These are phyloP conservation scores for Lepetodrilus schrolli DNA, from an alignment of 2,888 invertebrate genomes.

Conservation along the genomic window DNA sequence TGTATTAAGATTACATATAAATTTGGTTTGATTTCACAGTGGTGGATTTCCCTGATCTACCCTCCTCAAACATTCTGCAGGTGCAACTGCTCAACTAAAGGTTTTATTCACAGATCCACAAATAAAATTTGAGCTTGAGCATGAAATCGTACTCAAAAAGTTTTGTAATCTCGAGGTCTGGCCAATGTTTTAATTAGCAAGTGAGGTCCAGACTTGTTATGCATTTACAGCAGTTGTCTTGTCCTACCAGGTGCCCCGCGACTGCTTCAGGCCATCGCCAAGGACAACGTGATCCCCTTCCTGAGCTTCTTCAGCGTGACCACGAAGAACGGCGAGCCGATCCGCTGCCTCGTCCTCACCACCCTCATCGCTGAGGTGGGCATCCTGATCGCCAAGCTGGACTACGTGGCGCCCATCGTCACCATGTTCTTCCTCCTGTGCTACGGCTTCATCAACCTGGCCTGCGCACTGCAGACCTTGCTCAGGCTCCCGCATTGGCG, in stretches of 20 bases:
- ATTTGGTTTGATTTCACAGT: too few species aligned
- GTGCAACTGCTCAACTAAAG: too few species aligned
- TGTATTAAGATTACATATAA: too few species aligned
- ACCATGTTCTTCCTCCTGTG: constrained; percentile 99
- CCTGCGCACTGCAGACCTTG: constrained; percentile 96
- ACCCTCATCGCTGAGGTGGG: constrained; percentile 76
- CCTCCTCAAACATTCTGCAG: too few species aligned
- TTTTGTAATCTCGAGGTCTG: too few species aligned
- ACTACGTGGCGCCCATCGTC: constrained; percentile 94
- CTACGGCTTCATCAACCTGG: constrained; percentile 98
- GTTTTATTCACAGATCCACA: too few species aligned
- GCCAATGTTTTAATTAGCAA: too few species aligned
- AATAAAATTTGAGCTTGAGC: too few species aligned
- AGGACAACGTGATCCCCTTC: constrained; percentile 97
- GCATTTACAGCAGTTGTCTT: too few species aligned
- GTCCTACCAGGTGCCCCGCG: constrained; percentile 77
- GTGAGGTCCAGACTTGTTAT: too few species aligned
- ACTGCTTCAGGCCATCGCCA: constrained; percentile 92
- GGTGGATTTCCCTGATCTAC: too few species aligned
- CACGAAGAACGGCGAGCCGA: constrained; percentile 94
- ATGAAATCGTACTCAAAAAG: too few species aligned
- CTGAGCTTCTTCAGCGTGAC: constrained; percentile 92
- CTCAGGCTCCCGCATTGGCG: constrained; percentile 94
- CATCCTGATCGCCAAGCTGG: constrained; percentile 94
- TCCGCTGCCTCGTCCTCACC: constrained; percentile 85